Evolutionary conservation across 2,113 vertebrate species (phyloP).

Genomic region (Saiga tatarica): DNA sequence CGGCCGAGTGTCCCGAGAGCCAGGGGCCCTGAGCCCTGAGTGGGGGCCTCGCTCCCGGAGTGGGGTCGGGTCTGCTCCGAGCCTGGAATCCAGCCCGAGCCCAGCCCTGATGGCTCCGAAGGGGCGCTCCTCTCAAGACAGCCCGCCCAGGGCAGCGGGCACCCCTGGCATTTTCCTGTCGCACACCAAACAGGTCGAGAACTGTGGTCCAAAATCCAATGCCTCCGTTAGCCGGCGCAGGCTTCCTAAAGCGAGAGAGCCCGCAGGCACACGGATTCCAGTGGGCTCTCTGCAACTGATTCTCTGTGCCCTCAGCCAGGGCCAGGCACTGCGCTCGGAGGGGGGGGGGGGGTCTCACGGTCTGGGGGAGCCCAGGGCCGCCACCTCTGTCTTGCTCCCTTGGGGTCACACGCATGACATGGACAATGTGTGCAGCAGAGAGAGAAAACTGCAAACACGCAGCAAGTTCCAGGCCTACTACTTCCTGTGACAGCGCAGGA

Average conservation of each 20-base stretch:
- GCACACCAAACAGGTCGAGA: background rate
- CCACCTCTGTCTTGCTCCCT: background rate
- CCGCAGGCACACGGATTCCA: background rate
- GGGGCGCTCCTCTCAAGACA: background rate
- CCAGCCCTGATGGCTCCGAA: background rate
- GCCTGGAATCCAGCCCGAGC: background rate
- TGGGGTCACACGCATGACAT: background rate
- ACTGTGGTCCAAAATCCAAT: background rate
- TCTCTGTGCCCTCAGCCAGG: too few species aligned
- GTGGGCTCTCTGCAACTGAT: background rate
- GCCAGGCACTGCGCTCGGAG: rapidly evolving
- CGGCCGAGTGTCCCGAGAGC: background rate
- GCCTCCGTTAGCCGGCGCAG: background rate
- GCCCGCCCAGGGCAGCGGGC: rapidly evolving
- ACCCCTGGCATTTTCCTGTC: background rate
- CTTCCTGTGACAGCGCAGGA: background rate
- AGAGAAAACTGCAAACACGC: background rate
- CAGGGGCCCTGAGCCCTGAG: background rate
- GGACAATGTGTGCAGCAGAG: background rate
- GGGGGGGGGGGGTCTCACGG: background rate
- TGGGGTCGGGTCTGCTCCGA: too few species aligned
- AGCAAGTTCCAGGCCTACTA: background rate
- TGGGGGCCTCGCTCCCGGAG: background rate
- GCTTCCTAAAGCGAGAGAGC: background rate
- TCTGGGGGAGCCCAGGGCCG: background rate